Conservation (phyloP, 2,888 invertebrate species). For the Bellardia pandia region DNA sequence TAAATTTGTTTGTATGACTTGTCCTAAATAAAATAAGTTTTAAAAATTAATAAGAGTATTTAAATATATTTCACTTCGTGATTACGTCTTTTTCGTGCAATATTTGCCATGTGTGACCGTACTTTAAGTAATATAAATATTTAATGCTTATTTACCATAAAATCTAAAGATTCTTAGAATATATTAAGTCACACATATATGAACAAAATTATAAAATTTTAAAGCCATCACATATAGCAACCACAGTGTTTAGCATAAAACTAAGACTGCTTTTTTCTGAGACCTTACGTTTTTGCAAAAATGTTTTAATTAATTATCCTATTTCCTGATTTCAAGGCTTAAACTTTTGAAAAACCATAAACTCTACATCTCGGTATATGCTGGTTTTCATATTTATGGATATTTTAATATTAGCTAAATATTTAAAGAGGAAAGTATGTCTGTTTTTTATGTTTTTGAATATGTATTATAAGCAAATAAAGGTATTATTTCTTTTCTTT, state of each 20-base stretch:
- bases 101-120: slow-evolving; percentile 8
- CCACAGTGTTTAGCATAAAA: background rate
- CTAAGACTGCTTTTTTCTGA: background rate
- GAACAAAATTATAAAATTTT: background rate
- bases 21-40: too few relatives aligned
- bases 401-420: slow-evolving; percentile 13
- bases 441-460: background rate
- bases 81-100: too few relatives aligned
- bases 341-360: slow-evolving; percentile 4
- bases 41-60: too few relatives aligned
- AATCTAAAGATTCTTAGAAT: slow-evolving; percentile 25
- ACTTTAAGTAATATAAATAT: slow-evolving; percentile 53
- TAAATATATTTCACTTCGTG: too few relatives aligned
- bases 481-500: background rate
- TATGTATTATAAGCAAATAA: slow-evolving; percentile 8
- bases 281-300: background rate
- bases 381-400: background rate
- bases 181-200: background rate
- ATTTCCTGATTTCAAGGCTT: slow-evolving; percentile 15
- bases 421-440: background rate
- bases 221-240: background rate
- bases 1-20: too few relatives aligned
- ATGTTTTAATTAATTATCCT: slow-evolving; percentile 33
- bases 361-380: background rate
- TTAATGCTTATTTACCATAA: slow-evolving; percentile 55